Conservation (phyloP, 2,797 vertebrate species). For the Sebastes vulpes region DNA sequence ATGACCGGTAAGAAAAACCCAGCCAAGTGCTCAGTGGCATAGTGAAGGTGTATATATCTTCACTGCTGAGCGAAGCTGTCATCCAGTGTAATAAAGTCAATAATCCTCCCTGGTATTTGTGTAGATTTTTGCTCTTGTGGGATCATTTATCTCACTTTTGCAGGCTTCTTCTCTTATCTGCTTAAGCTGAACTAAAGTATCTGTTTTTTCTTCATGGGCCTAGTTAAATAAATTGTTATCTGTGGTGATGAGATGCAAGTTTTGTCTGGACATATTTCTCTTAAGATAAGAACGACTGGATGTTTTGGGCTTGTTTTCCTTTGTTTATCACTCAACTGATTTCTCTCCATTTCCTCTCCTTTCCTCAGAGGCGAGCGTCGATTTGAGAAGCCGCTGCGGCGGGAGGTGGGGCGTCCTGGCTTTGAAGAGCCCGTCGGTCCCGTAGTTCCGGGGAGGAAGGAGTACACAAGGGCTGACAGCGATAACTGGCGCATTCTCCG, state of each 20-base stretch:
- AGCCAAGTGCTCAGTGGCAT: neutral
- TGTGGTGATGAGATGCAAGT: neutral
- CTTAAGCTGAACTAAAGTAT: neutral
- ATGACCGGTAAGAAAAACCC: conserved; percentile 87
- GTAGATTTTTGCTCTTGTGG: neutral
- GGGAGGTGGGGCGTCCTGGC: conserved; percentile 89
- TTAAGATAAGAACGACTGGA: neutral
- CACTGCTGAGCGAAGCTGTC: conserved; percentile 4
- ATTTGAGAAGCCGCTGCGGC: conserved; percentile 92
- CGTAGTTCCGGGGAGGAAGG: conserved; percentile 84
- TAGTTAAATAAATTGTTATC: neutral
- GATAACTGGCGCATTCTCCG: conserved; percentile 95
- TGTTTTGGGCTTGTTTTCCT: neutral
- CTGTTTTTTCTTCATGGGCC: neutral
- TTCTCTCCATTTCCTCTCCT: conserved; percentile 14
- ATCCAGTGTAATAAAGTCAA: neutral
- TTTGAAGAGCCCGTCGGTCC: conserved; percentile 87
- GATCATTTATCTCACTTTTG: neutral
- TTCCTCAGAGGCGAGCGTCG: conserved; percentile 89
- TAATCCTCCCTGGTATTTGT: conserved; percentile 13
- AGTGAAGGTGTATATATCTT: neutral
- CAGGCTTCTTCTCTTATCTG: neutral
- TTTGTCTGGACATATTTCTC: neutral
- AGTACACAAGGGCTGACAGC: conserved; percentile 93
- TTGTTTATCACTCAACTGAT: neutral